A percentile compares a stretch with the other conserved stretches of the same genome.
Conservation (phyloP, 2,113 vertebrate genomes). For the Cebidichthys violaceus region DNA sequence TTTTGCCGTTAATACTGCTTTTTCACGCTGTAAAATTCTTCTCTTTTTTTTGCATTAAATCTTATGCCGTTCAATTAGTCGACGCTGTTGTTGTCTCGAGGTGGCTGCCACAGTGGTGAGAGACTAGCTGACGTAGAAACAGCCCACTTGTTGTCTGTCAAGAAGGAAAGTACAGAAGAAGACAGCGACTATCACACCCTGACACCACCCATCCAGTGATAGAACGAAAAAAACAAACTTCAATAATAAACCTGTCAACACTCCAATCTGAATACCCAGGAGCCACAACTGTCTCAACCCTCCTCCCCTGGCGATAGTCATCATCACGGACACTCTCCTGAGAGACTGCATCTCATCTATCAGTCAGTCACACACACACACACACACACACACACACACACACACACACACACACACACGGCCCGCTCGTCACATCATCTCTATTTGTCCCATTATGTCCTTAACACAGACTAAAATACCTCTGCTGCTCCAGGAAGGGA, state of each 20-base stretch:
- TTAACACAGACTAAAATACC: slow-evolving; percentile 69
- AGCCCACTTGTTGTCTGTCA: slow-evolving; percentile 56
- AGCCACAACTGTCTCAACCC: slow-evolving; percentile 65
- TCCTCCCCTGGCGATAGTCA: slow-evolving; percentile 63
- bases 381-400: slow-evolving; percentile 23
- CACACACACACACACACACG: slow-evolving; percentile 16
- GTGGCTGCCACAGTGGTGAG: slow-evolving; percentile 40
- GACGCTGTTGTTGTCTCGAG: slow-evolving; percentile 20
- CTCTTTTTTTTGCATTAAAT: slow-evolving; percentile 31
- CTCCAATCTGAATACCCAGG: slow-evolving; percentile 74
- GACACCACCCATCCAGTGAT: slow-evolving; percentile 45
- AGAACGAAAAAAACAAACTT: slow-evolving; percentile 56
- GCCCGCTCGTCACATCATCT: slow-evolving; percentile 58
- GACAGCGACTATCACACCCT: slow-evolving; percentile 49
- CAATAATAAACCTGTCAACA: slow-evolving; percentile 81
- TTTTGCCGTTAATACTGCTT: slow-evolving; percentile 26
- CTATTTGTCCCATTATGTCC: slow-evolving; percentile 72
- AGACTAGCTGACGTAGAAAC: slow-evolving; percentile 55
- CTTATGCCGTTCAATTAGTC: slow-evolving; percentile 53
- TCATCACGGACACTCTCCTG: slow-evolving; percentile 66
- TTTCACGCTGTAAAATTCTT: slow-evolving; percentile 28
- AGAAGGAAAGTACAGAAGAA: slow-evolving; percentile 50
- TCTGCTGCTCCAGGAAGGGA: slow-evolving; percentile 49
- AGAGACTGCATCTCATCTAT: slow-evolving; percentile 70
- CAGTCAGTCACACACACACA: slow-evolving; percentile 50